Base-by-base conservation (phyloP, 2,888 invertebrate species). In the Ctenicera cuprea region DNA sequence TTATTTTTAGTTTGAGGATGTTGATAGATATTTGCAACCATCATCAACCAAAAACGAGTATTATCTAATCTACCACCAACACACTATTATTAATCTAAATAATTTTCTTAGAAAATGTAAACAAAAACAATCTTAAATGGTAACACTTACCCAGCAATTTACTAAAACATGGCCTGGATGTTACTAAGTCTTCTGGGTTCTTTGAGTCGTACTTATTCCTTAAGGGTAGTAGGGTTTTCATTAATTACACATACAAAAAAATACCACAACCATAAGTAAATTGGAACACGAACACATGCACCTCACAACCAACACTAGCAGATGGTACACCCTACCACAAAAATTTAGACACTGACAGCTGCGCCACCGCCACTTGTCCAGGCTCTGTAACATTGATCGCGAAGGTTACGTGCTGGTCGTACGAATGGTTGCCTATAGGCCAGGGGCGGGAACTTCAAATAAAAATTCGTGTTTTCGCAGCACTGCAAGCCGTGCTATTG, bases 1-100 rank as follows among this genome's bases (percentile, higher is more conserved):
- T 54, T 54, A 54, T 54, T 54, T 54, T 54, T 54, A 54, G 54
- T 54, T 54, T 33, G 14, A 54, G 33, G 7, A 54, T 33, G 48
- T 48, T 48, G 14, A 7, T 14, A 45, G 9, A 48, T 0, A 48
- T 48, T 48, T 48, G 20, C 20, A 3, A 48, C 16, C 16, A 48
- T 48, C 7, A 7, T 0, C 48, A 48, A n/a, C 9, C 3, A 43
- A 43, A 14, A 5, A 2, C 12, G 43, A 33, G 33, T 8, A 48
- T 48, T 48, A 48, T 48, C 48, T 48, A 48, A 48, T 48, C 48
- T 14, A 11, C 43, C 4, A 16, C 14, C 14, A 5, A n/a, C 14
- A 16, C 5, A 3, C 16, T 7, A 45, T 14, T 1, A 45, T 9
- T 3, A 48, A 48, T 7, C 48, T 11, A 1, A 14, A 41, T 41